Evolutionary conservation across 2,113 vertebrate genomes (phyloP), one percentile per base, ranked within the genome.

Genomic region (Alethe diademata): DNA sequence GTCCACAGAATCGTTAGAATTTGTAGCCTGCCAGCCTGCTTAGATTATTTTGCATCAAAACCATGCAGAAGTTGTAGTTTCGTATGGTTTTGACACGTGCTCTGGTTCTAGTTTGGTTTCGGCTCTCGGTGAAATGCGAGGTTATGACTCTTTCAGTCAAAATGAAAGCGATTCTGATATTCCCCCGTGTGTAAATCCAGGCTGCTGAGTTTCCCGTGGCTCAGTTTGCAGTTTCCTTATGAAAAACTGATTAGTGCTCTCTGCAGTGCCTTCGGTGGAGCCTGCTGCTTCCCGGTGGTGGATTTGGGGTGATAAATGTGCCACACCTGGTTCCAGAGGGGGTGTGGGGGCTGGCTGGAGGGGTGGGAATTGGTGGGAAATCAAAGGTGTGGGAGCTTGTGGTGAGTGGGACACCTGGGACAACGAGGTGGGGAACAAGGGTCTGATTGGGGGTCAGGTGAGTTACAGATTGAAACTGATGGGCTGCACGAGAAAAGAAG

Each of bases 1-100:
- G 94, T 94, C 95, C 91, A 35, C 93, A 70, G 43, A 91, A 93
- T 88, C 90, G 82, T 91, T 88, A 93, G 94, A 95, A 93, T 97
- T 96, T 97, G 96, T 95, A 94, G 95, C 74, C 96, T 90, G 95
- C 94, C 94, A 96, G 94, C 93, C 87, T 90, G 93, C 96, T 96
- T 93, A 18, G 93, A 90, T 97, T 95, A 86, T 91, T 96, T 86
- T 60, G 94, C 94, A 90, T 97, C 93, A 93, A 94, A 96, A 83
- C 95, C 93, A 36, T 40, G 96, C 91, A 91, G 94, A 11, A 94
- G 81, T 33, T 85, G 91, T 92, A 90, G 95, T 78, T 88, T 40
- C 4, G 60, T 60, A 76, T 56, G 93, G 85, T 36, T 96, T 91
- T 95, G 93, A 96, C 95, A 96, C 87, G 67, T 83, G 94, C 93